Evolutionary conservation across 2,888 invertebrate genomes (phyloP), one percentile per base, ranked within the genome.

Genomic region (Microctonus aethiopoides): DNA sequence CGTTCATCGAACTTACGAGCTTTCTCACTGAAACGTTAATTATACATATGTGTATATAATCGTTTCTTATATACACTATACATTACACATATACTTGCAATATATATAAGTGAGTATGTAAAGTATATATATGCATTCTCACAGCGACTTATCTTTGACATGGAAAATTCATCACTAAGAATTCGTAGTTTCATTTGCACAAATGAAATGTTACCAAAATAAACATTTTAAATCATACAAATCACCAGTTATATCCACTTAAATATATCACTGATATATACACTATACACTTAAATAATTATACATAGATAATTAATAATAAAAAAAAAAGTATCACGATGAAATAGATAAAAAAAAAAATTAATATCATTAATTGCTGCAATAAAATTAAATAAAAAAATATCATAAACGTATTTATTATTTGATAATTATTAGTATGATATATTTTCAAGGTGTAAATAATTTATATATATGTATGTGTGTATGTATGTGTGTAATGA

Each of bases 1-100:
- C 70, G 66, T 74, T 68, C 68, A 59, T 68, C 64, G 65, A 64
- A 72, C 74, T 72, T 72, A 72, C 64, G 70, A 70, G 70, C 51
- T 65, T 57, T 46, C 46, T 46, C 16, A 46, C 46, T 46, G 1
- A 46, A 16, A 46, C 46, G 6, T 39, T 11, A 39, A 6, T n/a
- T 39, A n/a, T 39, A 39, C n/a, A 39, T 34, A 9, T 10, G 10
- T n/a, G n/a, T n/a, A n/a, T 34, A 34, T 34, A 34, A 7, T 6
- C 34, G 7, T 34, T 34, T 34, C 34, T 34, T 7, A 34, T 34
- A n/a, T n/a, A n/a, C n/a, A n/a, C n/a, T n/a, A n/a, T n/a, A n/a
- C n/a, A n/a, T n/a, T n/a, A n/a, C n/a, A n/a, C n/a, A n/a, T 32
- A 6, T 32, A n/a, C n/a, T n/a, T n/a, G n/a, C n/a, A n/a, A 36